phyloP scores from a whole-genome alignment of 2,888 invertebrate genomes.

The Priocnemis perturbator region DNA sequence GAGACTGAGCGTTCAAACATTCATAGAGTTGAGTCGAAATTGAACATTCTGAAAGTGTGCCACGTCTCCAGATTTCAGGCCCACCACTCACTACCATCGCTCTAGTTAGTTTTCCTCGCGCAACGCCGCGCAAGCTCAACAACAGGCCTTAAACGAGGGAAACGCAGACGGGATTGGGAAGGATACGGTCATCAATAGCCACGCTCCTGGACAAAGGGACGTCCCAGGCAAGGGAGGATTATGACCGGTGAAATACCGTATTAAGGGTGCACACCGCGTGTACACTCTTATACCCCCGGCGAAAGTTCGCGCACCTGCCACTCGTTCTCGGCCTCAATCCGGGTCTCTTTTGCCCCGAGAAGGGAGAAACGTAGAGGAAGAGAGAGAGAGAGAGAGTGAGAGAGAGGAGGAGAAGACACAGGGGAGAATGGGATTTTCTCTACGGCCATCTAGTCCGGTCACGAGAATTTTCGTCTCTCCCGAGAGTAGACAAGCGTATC shows the following conservation, averaged over 20 bases:
- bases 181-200: constrained; percentile 28
- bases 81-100: no score
- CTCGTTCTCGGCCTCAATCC: constrained; percentile 44
- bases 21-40: no score
- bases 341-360: constrained; percentile 23
- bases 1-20: no score
- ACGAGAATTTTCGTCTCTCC: constrained; percentile 58
- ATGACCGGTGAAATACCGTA: constrained; percentile 67
- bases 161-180: not conserved
- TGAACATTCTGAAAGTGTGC: no score
- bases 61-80: no score
- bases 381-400: not conserved
- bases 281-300: constrained; percentile 32
- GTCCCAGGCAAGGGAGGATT: constrained; percentile 42
- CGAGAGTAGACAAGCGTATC: constrained; percentile 58
- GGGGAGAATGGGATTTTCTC: constrained; percentile 48
- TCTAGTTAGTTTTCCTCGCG: no score
- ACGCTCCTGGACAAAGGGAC: constrained; percentile 32
- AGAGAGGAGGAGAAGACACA: constrained; percentile 8
- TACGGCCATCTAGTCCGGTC: constrained; percentile 32
- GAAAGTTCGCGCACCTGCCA: constrained; percentile 55
- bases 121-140: not conserved
- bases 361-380: not conserved
- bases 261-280: constrained; percentile 56
- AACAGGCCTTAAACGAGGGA: not conserved